Evolutionary conservation across 2,113 vertebrate species (phyloP).

Genomic region (Mola mola): DNA sequence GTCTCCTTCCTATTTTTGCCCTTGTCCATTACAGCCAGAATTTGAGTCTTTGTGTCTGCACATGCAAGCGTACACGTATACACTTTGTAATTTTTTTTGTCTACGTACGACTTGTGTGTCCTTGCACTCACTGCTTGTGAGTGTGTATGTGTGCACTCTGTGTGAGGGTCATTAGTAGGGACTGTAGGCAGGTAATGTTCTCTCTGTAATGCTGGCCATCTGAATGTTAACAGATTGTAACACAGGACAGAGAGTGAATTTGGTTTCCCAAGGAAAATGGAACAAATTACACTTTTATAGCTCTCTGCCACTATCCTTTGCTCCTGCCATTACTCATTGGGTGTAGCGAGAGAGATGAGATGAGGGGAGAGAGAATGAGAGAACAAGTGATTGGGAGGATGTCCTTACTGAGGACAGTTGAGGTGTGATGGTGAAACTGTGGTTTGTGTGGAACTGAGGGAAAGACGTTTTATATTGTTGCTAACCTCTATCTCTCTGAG

Average conservation of each 20-base stretch:
- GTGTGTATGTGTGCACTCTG: conserved; percentile 25
- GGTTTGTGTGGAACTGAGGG: conserved; percentile 42
- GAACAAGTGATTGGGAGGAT: conserved; percentile 64
- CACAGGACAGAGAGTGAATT: conserved; percentile 77
- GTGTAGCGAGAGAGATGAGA: conserved; percentile 51
- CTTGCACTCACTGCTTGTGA: conserved; percentile 27
- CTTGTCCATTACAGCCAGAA: conserved; percentile 51
- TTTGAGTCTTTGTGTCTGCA: conserved; percentile 24
- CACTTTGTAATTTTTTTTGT: conserved; percentile 41
- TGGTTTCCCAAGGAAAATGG: conserved; percentile 80
- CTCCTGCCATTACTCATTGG: conserved; percentile 78
- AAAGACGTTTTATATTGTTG: conserved; percentile 47
- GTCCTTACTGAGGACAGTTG: conserved; percentile 52
- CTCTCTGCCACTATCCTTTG: conserved; percentile 80
- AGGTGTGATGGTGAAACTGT: conserved; percentile 44
- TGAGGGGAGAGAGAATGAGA: conserved; percentile 40
- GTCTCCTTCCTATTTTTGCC: conserved; percentile 6
- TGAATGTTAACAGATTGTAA: conserved; percentile 83
- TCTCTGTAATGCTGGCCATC: conserved; percentile 67
- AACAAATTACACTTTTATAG: conserved; percentile 86
- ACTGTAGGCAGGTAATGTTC: conserved; percentile 73
- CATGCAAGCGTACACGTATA: conserved; percentile 1
- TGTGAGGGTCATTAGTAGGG: conserved; percentile 62
- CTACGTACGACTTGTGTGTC: conserved; percentile 23
- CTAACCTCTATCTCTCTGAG: conserved; percentile 43